Evolutionary conservation across 2,888 invertebrate species (phyloP).

Genomic region (Mellilla xanthometata): DNA sequence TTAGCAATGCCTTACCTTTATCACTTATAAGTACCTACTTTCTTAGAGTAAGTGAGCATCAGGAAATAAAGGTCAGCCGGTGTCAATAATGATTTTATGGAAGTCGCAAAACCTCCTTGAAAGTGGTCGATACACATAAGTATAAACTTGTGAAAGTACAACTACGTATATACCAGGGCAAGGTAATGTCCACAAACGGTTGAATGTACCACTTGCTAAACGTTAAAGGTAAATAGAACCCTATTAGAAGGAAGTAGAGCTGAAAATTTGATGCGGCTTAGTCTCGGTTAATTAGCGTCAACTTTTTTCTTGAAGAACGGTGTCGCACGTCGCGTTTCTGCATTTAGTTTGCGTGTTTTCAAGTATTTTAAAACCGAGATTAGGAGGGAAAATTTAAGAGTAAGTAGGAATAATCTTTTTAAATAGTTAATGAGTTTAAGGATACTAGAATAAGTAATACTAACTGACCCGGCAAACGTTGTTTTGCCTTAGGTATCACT

Average conservation of each 20-base stretch:
- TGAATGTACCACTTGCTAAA: not conserved
- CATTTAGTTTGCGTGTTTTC: not conserved
- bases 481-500: too few relatives aligned
- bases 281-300: constrained; percentile 7
- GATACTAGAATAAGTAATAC: too few relatives aligned
- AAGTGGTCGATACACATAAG: constrained; percentile 16
- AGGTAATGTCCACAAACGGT: constrained; percentile 9
- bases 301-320: constrained; percentile 12
- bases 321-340: constrained; percentile 8
- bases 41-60: too few relatives aligned
- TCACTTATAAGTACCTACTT: too few relatives aligned
- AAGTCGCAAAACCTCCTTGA: constrained; percentile 1
- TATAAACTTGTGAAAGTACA: constrained; percentile 23
- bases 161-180: not conserved
- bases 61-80: too few relatives aligned
- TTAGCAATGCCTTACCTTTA: too few relatives aligned
- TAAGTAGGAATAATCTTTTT: too few relatives aligned
- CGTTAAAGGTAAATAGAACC: not conserved
- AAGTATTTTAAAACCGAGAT: too few relatives aligned
- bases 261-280: constrained; percentile 4
- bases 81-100: too few relatives aligned
- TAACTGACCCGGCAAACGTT: too few relatives aligned
- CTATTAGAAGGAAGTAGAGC: constrained; percentile 1
- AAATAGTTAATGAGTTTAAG: too few relatives aligned
- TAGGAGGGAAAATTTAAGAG: too few relatives aligned